These are phyloP conservation scores for Orthosia gracilis DNA, from an alignment of 2,888 invertebrate genomes.

Conservation along the genomic window DNA sequence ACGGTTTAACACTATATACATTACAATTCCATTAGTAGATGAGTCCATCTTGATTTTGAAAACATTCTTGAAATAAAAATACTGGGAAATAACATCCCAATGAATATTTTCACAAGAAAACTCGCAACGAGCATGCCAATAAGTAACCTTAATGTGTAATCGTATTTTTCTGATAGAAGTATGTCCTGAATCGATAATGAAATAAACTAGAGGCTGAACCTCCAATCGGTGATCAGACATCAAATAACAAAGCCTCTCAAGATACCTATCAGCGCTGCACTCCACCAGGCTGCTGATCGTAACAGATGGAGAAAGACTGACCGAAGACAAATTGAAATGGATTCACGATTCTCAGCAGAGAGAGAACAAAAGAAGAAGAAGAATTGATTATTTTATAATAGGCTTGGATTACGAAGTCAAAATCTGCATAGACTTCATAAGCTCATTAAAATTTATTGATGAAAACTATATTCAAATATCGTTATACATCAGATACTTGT, in stretches of 20 bases:
- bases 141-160: background rate
- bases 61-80: background rate
- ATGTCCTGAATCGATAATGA: background rate
- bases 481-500: background rate
- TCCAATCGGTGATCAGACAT: no score
- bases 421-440: conserved; percentile 20
- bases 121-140: background rate
- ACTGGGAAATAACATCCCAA: background rate
- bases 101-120: background rate
- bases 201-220: no score
- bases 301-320: no score
- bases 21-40: background rate
- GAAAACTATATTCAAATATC: conserved; percentile 8
- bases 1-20: background rate
- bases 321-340: no score
- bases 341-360: no score
- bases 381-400: conserved; percentile 3
- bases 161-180: background rate
- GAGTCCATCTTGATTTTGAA: background rate
- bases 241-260: no score
- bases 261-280: no score
- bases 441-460: conserved; percentile 13
- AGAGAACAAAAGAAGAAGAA: no score
- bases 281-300: no score
- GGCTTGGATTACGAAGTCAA: conserved; percentile 18